These are phyloP conservation scores for Lethenteron reissneri DNA, from an alignment of 2,113 vertebrate genomes.

Conservation along the genomic window DNA sequence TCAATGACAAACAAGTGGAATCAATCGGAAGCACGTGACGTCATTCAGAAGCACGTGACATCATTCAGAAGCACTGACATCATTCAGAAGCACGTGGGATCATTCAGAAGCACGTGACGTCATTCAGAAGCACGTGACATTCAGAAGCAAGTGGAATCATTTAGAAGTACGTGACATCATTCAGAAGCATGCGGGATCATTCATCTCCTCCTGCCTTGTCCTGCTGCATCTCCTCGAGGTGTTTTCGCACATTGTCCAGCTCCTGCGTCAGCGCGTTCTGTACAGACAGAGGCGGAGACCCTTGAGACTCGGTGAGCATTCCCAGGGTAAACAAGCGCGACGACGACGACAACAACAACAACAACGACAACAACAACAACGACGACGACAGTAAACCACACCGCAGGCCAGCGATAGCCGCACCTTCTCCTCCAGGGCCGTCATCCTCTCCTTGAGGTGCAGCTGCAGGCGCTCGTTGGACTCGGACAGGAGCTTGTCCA, in stretches of 20 bases:
- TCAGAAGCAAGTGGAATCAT: too few relatives aligned
- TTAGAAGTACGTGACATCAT: too few relatives aligned
- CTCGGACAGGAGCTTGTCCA: conserved; percentile 76
- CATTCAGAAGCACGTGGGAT: too few relatives aligned
- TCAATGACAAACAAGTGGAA: not conserved
- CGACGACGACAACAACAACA: not conserved
- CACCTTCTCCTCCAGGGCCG: conserved; percentile 77
- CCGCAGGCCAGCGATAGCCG: not conserved
- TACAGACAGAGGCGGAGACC: conserved; percentile 11
- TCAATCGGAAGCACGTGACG: not conserved
- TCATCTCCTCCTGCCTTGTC: conserved; percentile 37
- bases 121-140: too few relatives aligned
- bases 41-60: too few relatives aligned
- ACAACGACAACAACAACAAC: not conserved
- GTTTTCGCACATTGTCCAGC: conserved; percentile 72
- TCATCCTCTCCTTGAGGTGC: conserved; percentile 86
- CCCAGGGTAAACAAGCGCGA: not conserved
- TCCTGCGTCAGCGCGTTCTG: conserved; percentile 78
- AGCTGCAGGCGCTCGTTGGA: conserved; percentile 80
- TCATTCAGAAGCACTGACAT: too few relatives aligned
- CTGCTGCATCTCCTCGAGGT: conserved; percentile 67
- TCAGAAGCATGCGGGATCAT: not conserved
- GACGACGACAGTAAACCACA: not conserved
- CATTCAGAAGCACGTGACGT: too few relatives aligned
- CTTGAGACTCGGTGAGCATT: not conserved